A percentile compares a stretch with the other conserved stretches of the same genome.
Evolutionary conservation across 2,113 vertebrate species (phyloP).

Genomic region (Azemiops feae): DNA sequence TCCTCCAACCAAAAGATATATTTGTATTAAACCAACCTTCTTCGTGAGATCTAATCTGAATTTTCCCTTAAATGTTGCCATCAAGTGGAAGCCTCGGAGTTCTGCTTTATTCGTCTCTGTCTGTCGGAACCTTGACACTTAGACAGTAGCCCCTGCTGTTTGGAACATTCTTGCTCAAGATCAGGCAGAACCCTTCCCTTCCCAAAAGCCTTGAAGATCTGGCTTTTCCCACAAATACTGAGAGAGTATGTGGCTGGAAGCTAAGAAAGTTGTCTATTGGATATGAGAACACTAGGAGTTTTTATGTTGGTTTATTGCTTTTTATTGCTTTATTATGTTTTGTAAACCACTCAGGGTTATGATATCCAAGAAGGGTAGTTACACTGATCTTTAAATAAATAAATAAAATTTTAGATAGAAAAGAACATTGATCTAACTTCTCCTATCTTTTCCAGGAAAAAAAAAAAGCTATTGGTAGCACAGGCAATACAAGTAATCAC

Average conservation of each 20-base stretch:
- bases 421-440: not conserved
- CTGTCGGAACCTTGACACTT: not conserved
- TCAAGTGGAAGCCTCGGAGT: not conserved
- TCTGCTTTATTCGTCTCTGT: too few species aligned
- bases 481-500: fast-evolving
- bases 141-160: not conserved
- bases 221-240: not conserved
- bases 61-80: not conserved
- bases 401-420: not conserved
- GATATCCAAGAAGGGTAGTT: not conserved
- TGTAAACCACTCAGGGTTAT: not conserved
- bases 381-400: not conserved
- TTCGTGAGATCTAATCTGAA: slow-evolving; percentile 12
- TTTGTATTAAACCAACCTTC: not conserved
- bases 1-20: slow-evolving; percentile 2
- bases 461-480: slow-evolving; percentile 6
- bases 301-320: not conserved
- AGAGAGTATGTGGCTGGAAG: not conserved
- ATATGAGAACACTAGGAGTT: not conserved
- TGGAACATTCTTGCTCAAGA: not conserved
- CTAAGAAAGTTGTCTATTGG: not conserved
- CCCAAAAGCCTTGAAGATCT: not conserved
- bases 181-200: not conserved
- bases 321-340: not conserved
- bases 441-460: slow-evolving; percentile 10